phyloP scores from a whole-genome alignment of 2,113 vertebrate species.

The Perca schrenkii region DNA sequence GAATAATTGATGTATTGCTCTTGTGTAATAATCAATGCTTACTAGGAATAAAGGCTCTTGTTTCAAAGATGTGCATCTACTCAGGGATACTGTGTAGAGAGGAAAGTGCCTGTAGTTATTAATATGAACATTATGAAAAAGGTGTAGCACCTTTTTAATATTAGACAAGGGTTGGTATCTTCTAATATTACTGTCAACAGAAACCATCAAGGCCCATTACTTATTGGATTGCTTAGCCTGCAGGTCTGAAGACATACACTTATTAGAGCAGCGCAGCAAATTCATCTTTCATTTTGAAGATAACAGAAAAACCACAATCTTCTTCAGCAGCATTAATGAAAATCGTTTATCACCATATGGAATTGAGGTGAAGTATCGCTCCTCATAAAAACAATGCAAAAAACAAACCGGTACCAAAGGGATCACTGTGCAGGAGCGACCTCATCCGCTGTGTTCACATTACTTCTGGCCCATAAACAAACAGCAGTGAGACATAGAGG shows the following conservation, averaged over 20 bases:
- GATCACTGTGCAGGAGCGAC: background rate
- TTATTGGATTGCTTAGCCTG: slow-evolving; percentile 23
- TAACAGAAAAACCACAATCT: slow-evolving; percentile 26
- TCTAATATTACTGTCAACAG: slow-evolving; percentile 26
- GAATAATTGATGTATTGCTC: slow-evolving; percentile 25
- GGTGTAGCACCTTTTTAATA: slow-evolving; percentile 30
- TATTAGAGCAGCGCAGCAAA: slow-evolving; percentile 24
- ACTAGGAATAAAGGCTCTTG: slow-evolving; percentile 16
- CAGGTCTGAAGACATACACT: slow-evolving; percentile 1
- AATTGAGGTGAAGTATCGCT: background rate
- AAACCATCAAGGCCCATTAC: slow-evolving; percentile 21
- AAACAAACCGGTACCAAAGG: slow-evolving; percentile 13
- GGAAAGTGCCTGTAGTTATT: slow-evolving; percentile 46
- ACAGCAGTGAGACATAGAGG: slow-evolving; percentile 17
- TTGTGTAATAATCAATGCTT: slow-evolving; percentile 54
- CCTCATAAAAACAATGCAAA: slow-evolving; percentile 2
- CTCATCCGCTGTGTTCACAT: slow-evolving; percentile 9
- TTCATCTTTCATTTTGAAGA: slow-evolving; percentile 32
- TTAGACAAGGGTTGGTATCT: slow-evolving; percentile 9
- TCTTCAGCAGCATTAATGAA: slow-evolving; percentile 25
- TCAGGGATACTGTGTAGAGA: slow-evolving; percentile 18
- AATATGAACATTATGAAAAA: slow-evolving; percentile 47
- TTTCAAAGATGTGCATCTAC: slow-evolving; percentile 41
- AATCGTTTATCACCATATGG: slow-evolving; percentile 23
- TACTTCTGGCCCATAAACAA: slow-evolving; percentile 38